A percentile compares a stretch with the other conserved stretches of the same genome.
Evolutionary conservation across 2,797 vertebrate species (phyloP).

Genomic region (Lagodon rhomboides): DNA sequence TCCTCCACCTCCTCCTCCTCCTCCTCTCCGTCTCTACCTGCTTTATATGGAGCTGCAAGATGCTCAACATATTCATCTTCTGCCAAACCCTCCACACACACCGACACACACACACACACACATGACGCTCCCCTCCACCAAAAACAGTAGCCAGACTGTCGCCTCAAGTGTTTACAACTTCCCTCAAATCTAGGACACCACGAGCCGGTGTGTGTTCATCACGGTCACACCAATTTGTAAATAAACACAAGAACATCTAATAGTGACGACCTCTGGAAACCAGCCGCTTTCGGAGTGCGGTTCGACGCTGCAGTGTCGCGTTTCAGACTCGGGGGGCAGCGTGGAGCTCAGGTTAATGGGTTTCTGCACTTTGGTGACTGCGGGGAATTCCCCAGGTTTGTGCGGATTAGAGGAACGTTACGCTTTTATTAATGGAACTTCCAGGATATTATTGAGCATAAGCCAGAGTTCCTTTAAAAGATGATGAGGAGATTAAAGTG

Average conservation of each 20-base stretch:
- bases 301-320: background rate
- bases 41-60: conserved; percentile 32
- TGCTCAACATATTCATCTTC: background rate
- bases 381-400: conserved; percentile 49
- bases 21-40: conserved; percentile 3
- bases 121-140: background rate
- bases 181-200: conserved; percentile 36
- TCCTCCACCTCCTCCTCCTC: conserved; percentile 1
- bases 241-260: conserved; percentile 10
- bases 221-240: conserved; percentile 13
- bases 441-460: background rate
- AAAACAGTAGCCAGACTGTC: conserved; percentile 2
- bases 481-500: background rate
- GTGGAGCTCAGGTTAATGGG: conserved; percentile 6
- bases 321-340: conserved; percentile 35
- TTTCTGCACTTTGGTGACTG: background rate
- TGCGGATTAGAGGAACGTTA: background rate
- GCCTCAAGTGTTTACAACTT: conserved; percentile 4
- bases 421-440: conserved; percentile 37
- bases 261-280: background rate
- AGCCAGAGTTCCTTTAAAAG: background rate
- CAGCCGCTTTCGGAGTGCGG: background rate
- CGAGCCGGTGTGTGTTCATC: background rate
- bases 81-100: background rate
- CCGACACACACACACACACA: background rate